Conservation (phyloP, 2,113 vertebrate genomes). For the Macroglossus sobrinus region DNA sequence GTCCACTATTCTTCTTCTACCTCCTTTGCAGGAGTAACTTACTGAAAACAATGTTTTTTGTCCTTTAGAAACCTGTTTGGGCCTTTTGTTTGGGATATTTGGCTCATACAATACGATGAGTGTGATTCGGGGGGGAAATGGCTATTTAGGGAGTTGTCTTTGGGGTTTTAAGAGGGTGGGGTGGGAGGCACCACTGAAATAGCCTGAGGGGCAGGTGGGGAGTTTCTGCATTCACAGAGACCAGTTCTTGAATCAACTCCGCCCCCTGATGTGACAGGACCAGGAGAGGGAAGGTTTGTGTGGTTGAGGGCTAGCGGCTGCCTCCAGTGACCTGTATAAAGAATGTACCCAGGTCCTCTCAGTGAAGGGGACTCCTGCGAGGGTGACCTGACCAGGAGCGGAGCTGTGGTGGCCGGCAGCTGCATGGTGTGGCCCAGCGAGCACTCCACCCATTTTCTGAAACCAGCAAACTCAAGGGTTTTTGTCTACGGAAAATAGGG, state of each 20-base stretch:
- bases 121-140: accelerated
- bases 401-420: not conserved
- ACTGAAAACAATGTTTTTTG: not conserved
- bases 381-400: not conserved
- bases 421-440: no score
- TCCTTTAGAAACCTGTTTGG: not conserved
- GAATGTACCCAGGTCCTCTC: not conserved
- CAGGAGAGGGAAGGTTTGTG: not conserved
- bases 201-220: accelerated
- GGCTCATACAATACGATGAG: not conserved
- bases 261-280: not conserved
- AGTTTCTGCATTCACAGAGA: not conserved
- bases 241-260: not conserved
- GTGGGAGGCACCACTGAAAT: no score
- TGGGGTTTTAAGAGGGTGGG: not conserved
- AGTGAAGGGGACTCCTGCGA: not conserved
- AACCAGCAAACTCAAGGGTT: not conserved
- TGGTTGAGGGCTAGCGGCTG: accelerated
- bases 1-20: not conserved
- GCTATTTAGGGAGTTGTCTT: not conserved
- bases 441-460: not conserved
- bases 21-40: not conserved
- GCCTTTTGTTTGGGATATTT: not conserved
- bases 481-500: not conserved
- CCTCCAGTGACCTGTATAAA: no score